Evolutionary conservation across 2,888 invertebrate species (phyloP), one percentile per base, ranked within the genome.

Genomic region (Acleris emargana): DNA sequence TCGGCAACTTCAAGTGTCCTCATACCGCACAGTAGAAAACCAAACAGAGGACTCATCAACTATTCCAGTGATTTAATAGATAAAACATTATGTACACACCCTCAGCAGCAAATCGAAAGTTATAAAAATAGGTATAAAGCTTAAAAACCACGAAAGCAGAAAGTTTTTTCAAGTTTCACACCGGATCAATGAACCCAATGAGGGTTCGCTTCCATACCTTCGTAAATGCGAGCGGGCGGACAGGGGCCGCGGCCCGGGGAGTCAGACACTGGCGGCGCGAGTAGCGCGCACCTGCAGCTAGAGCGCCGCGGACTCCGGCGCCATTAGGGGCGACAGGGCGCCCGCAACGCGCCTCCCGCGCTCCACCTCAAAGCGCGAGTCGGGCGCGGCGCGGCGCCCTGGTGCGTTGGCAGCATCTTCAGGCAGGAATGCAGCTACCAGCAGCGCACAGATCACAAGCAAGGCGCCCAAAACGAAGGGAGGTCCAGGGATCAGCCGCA

Each of bases 381-480:
- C 97, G 76, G 96, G 89, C 67, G 96, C 95, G 74, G 95, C 62
- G 57, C 86, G 81, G 62, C 89, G 81, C 77, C 70, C 89, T 74
- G 67, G 91, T 90, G 67, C 90, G 86, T 69, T 74, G 6, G 84
- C 69, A 28, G 81, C 80, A 64, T 95, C 94, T 82, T 96, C 96
- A 28, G 96, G 96, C 88, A 97, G 96, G 92, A 97, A 97, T 55
- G 96, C 95, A 59, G 97, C 97, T 77, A 99, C 98, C 76, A 99
- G 93, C 76, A 99, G 94, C 68, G 99, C 99, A 87, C 98, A 96
- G 78, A 99, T 96, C 74, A 99, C 99, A 89, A 99, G 95, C 83
- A 99, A 94, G 62, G 99, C 98, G 68, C 99, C 99, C 89, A 99
- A 97, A 70, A 99, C 97, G 89, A 99, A 99, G 16, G 99, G 99